A percentile compares a stretch with the other conserved stretches of the same genome.
Conservation (phyloP, 2,888 invertebrate species). For the Lasioglossum marginatum region DNA sequence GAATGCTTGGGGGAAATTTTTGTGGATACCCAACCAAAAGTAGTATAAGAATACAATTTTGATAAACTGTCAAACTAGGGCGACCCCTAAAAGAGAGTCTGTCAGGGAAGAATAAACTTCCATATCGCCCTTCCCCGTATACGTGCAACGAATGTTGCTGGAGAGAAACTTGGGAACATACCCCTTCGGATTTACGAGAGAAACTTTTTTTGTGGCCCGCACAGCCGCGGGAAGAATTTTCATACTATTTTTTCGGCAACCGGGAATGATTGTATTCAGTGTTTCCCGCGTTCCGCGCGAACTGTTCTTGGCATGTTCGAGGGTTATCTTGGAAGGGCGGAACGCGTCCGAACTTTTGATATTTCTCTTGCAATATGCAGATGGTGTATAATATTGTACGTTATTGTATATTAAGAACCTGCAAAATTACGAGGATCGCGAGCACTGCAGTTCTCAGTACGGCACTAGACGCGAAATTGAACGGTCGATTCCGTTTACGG, state of each 20-base stretch:
- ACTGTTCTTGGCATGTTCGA: background rate
- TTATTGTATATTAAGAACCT: no score
- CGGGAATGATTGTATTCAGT: background rate
- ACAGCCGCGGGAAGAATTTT: background rate
- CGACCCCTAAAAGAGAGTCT: background rate
- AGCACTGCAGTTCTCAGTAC: background rate
- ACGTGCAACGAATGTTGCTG: slow-evolving; percentile 20
- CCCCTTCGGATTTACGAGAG: background rate
- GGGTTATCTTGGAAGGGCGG: background rate
- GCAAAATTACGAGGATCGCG: no score
- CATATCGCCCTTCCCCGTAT: background rate
- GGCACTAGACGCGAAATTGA: background rate
- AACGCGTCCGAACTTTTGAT: background rate
- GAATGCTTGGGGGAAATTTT: no score
- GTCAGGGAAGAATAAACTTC: slow-evolving; percentile 20
- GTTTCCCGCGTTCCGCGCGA: background rate
- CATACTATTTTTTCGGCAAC: background rate
- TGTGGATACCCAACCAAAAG: no score
- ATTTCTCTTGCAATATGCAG: background rate
- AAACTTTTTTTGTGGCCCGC: background rate
- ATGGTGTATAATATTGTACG: background rate
- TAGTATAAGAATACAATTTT: background rate
- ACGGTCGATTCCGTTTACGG: background rate
- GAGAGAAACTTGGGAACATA: background rate
- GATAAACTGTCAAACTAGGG: background rate